A percentile compares a stretch with the other conserved stretches of the same genome.
phyloP scores from a whole-genome alignment of 1,140 invertebrate species.

The Brachionus manjavacas region DNA sequence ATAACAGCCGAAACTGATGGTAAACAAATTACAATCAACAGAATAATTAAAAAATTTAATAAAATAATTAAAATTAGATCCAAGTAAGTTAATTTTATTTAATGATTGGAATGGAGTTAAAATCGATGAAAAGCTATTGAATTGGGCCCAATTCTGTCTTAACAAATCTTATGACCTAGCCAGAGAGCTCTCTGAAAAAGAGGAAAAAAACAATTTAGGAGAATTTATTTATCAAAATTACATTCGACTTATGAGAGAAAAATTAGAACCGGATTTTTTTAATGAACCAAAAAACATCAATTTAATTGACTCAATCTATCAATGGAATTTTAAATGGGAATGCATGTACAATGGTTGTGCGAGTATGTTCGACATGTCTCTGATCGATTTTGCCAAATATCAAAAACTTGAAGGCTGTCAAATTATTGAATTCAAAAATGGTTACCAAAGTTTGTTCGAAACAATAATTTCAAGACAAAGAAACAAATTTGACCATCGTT shows the following conservation, averaged over 20 bases:
- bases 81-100: neutral
- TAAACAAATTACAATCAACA: neutral
- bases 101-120: neutral
- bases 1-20: neutral
- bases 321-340: conserved; percentile 33
- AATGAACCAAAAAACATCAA: neutral
- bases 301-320: neutral
- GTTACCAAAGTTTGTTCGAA: neutral
- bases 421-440: conserved; percentile 17
- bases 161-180: neutral
- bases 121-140: neutral
- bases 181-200: neutral
- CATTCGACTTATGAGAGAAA: neutral
- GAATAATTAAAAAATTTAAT: too few species aligned
- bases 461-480: neutral
- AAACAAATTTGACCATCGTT: neutral
- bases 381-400: conserved; percentile 14
- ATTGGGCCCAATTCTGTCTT: conserved; percentile 17
- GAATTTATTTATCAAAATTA: conserved; percentile 36
- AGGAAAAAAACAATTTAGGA: neutral
- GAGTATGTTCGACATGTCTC: conserved; percentile 26
- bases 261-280: neutral
- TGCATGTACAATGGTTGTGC: neutral
- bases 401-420: neutral
- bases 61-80: neutral